Evolutionary conservation across 2,113 vertebrate species (phyloP).

Genomic region (Fulmarus glacialis): DNA sequence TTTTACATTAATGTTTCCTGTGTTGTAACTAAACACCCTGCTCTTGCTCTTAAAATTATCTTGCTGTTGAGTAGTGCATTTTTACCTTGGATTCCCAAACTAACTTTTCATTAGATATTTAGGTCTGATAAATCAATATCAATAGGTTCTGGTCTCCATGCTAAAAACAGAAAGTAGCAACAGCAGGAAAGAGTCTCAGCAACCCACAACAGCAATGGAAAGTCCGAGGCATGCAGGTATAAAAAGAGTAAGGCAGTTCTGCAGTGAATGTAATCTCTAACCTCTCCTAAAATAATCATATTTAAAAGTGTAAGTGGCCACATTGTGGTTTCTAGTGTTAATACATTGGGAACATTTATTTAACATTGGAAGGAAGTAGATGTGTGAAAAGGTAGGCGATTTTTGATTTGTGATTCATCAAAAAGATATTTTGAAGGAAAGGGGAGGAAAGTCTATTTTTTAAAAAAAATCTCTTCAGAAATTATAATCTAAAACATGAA

Average conservation of each 20-base stretch:
- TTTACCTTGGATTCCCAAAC: not conserved
- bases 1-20: not conserved
- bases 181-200: not conserved
- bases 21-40: not conserved
- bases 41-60: not conserved
- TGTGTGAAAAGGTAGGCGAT: not conserved
- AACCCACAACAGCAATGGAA: not conserved
- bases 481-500: not conserved
- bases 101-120: not conserved
- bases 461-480: not conserved
- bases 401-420: not conserved
- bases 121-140: not conserved
- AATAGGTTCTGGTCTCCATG: not conserved
- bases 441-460: not conserved
- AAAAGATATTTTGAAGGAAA: not conserved
- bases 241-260: not conserved
- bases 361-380: not conserved
- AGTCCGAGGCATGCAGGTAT: not conserved
- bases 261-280: not conserved
- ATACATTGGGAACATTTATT: not conserved
- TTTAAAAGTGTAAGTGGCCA: not conserved
- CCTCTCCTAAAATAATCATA: not conserved
- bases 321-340: not conserved
- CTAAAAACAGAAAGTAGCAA: not conserved
- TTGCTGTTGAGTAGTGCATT: not conserved